A percentile compares a stretch with the other conserved stretches of the same genome.
Evolutionary conservation across 2,113 vertebrate genomes (phyloP).

Genomic region (Damaliscus lunatus): DNA sequence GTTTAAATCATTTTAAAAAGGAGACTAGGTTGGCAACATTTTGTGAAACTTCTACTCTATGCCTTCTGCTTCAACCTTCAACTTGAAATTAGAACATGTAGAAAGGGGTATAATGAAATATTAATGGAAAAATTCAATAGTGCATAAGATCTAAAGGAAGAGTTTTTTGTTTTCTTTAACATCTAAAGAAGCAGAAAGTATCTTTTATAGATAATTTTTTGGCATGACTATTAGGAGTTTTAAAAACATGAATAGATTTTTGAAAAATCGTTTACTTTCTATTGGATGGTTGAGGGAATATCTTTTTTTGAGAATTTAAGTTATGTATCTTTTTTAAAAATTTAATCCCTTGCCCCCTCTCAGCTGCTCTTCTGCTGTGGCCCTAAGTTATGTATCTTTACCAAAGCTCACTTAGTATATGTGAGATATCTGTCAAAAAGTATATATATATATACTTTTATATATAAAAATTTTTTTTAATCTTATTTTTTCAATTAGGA

Average conservation of each 20-base stretch:
- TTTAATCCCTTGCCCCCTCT: background rate
- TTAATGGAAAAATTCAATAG: background rate
- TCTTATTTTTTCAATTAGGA: background rate
- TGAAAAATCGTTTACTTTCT: background rate
- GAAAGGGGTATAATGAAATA: background rate
- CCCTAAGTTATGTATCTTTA: background rate
- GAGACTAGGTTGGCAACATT: background rate
- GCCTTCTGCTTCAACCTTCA: background rate
- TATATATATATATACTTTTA: background rate
- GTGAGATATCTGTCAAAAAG: background rate
- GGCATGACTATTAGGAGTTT: background rate
- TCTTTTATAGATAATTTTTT: conserved; percentile 11
- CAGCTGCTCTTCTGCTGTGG: background rate
- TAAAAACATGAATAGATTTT: conserved; percentile 2
- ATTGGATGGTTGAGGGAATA: background rate
- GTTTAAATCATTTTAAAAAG: background rate
- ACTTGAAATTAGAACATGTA: background rate
- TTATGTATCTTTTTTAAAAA: background rate
- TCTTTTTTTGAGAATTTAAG: conserved; percentile 9
- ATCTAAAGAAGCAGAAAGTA: background rate
- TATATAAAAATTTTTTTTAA: background rate
- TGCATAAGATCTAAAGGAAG: background rate
- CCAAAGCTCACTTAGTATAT: background rate
- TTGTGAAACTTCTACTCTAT: background rate
- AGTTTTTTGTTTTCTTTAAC: conserved; percentile 4